Evolutionary conservation across 2,113 vertebrate species (phyloP).

Genomic region (Hypocryptadius cinnamomeus): DNA sequence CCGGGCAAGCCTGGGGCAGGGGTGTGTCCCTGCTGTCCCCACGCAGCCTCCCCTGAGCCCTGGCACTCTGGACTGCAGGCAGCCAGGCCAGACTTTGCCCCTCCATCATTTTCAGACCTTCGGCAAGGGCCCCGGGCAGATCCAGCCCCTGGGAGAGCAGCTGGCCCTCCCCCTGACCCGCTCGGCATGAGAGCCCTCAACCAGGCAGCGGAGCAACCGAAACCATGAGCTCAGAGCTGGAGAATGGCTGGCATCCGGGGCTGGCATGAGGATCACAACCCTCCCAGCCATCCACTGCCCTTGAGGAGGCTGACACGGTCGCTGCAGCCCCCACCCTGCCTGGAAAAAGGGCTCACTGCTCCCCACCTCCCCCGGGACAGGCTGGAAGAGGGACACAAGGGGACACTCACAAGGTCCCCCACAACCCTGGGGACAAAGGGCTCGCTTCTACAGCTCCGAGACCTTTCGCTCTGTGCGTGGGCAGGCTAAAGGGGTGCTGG

Average conservation of each 20-base stretch:
- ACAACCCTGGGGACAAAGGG: neutral
- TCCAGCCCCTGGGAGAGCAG: neutral
- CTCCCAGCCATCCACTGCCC: neutral
- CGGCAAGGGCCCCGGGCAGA: neutral
- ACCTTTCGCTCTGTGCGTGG: neutral
- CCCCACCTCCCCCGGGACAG: neutral
- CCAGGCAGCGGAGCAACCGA: neutral
- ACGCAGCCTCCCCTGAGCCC: neutral
- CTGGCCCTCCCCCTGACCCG: neutral
- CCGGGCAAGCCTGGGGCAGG: neutral
- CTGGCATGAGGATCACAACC: neutral
- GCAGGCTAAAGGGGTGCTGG: neutral
- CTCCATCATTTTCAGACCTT: neutral
- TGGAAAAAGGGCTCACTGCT: neutral
- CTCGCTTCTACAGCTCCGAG: neutral
- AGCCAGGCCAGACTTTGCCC: neutral
- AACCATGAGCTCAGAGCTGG: slow-evolving; percentile 51
- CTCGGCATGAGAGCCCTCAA: neutral
- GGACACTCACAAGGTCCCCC: neutral
- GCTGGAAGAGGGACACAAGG: neutral
- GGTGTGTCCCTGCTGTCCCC: neutral
- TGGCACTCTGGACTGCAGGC: neutral
- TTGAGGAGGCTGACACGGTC: neutral
- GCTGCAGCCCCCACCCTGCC: neutral
- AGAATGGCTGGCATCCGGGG: slow-evolving; percentile 43